Evolutionary conservation across 2,888 invertebrate species (phyloP), one percentile per base, ranked within the genome.

Genomic region (Erannis defoliaria): DNA sequence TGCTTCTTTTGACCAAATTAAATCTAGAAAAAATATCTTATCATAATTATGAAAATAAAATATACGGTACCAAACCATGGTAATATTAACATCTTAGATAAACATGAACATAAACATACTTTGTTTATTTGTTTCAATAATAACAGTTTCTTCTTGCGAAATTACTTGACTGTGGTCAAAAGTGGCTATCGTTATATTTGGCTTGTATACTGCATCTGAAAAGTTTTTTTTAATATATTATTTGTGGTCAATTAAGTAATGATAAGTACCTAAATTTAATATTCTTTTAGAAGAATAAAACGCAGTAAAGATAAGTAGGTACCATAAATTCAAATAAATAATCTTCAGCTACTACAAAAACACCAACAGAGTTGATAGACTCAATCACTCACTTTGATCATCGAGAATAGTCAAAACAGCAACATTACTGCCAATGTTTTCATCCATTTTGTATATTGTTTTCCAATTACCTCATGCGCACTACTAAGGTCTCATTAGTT

Each of bases 1-100:
- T 23, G 86, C 81, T 72, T 84, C 82, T 71, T 85, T 86, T 51
- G 86, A 86, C 87, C 87, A 88, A 67, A 85, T 82, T 14, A 85
- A 81, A 72, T 84, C 87, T 88, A 35, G n/a, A 46, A 71, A 74
- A 71, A 62, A 26, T 61, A 35, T 9, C 9, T 46, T 49, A 18
- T 6, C 1, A 8, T 10, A 18, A 16, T 6, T 26, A 29, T 33
- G 4, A 37, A 16, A 54, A 6, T 43, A 8, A 9, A 19, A 10
- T 18, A n/a, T 23, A n/a, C n/a, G n/a, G n/a, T n/a, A n/a, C n/a
- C n/a, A n/a, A n/a, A n/a, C n/a, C n/a, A n/a, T n/a, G n/a, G n/a
- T n/a, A n/a, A n/a, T n/a, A n/a, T n/a, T n/a, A n/a, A n/a, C n/a
- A n/a, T n/a, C n/a, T n/a, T n/a, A n/a, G n/a, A n/a, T n/a, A n/a